Evolutionary conservation across 64 coral and sea anemone species (phyloP), one percentile per base, ranked within the genome.

Genomic region (Platygyra sinensis): DNA sequence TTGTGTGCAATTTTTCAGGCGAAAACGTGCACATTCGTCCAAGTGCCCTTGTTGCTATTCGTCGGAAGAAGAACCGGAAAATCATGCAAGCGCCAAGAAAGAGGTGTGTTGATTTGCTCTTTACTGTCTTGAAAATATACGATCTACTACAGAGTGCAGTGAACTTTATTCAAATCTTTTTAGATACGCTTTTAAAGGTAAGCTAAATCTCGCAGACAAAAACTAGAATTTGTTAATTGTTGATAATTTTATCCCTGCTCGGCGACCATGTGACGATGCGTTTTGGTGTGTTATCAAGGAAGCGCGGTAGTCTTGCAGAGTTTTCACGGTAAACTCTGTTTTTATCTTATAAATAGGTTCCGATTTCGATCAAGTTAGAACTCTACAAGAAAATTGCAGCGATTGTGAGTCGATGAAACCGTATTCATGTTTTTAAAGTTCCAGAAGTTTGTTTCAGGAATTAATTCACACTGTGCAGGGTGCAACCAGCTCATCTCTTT

Each of bases 41-140:
- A 94, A 94, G 80, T 94, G 93, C 80, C 88, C 93, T 65, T 94
- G 93, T 86, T 94, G 93, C 77, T 85, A 76, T 62, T 83, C 87
- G 29, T 79, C 73, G n/a, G 80, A 90, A 6, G 80, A 76, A 17
- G 81, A 94, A 79, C 73, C 80, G 88, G 93, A 94, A 90, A 90
- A 79, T 86, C 73, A 90, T 80, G 73, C 74, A 87, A 87, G 73
- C 61, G 61, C 84, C 38, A 82, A 83, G 49, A 89, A 73, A 67
- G 88, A 86, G 87, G 87, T 89, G 85, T 55, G 76, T 80, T 80
- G 27, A 89, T 67, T 74, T 39, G 29, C 64, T 30, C 13, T 78
- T 61, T 76, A 0, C 14, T 72, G 18, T 8, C 42, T 52, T 57
- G 24, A 9, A 76, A 82, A 60, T 85, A 73, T 30, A 62, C 72